phyloP scores from a whole-genome alignment of 2,797 vertebrate species.

The Telmatherina bonti region DNA sequence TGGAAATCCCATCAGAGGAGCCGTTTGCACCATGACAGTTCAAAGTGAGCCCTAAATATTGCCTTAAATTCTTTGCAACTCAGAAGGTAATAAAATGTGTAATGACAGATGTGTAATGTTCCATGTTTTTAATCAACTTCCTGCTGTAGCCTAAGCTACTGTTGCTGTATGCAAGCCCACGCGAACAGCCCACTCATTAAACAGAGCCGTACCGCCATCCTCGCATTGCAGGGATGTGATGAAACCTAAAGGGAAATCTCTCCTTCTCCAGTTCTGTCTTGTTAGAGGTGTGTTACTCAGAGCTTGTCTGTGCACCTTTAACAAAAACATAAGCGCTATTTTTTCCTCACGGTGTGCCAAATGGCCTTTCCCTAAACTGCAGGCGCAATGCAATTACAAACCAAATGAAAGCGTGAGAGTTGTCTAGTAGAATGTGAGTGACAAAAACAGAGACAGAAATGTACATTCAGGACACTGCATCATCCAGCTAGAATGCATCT shows the following conservation, averaged over 20 bases:
- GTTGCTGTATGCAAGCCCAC: slow-evolving; percentile 55
- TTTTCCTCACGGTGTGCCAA: slow-evolving; percentile 40
- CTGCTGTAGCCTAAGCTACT: slow-evolving; percentile 54
- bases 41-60: background rate
- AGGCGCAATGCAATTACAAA: slow-evolving; percentile 46
- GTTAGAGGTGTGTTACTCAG: slow-evolving; percentile 52
- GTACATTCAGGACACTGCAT: slow-evolving; percentile 21
- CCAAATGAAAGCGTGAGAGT: background rate
- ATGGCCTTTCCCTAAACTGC: slow-evolving; percentile 30
- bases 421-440: background rate
- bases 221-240: slow-evolving; percentile 31
- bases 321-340: slow-evolving; percentile 55
- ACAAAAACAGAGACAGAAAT: slow-evolving; percentile 4
- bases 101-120: background rate
- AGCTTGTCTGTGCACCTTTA: slow-evolving; percentile 41
- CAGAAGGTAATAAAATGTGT: background rate
- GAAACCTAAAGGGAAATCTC: slow-evolving; percentile 41
- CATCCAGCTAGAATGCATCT: slow-evolving; percentile 35
- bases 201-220: slow-evolving; percentile 52
- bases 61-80: background rate
- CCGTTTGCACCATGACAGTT: background rate
- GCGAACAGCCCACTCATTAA: slow-evolving; percentile 33
- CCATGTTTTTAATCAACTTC: slow-evolving; percentile 36
- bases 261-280: slow-evolving; percentile 63
- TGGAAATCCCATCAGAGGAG: too few species aligned